A percentile compares a stretch with the other conserved stretches of the same genome.
phyloP scores from a whole-genome alignment of 2,113 vertebrate genomes.

The Chloroceryle aenea region DNA sequence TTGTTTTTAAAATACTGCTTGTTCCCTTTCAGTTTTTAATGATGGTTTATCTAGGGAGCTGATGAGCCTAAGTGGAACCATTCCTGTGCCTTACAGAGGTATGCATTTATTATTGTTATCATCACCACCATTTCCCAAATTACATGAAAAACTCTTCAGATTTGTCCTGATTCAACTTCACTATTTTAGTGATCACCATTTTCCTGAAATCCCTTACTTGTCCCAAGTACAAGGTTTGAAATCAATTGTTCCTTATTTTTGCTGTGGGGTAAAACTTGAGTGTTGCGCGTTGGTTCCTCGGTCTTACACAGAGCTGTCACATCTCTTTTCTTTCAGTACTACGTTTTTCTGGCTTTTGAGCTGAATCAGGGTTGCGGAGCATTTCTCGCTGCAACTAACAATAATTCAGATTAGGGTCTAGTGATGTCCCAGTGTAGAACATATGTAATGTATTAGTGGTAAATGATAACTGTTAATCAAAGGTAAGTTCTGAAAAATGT shows the following conservation, averaged over 20 bases:
- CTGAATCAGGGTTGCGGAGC: background rate
- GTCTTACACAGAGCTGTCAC: background rate
- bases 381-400: background rate
- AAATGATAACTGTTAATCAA: background rate
- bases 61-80: constrained; percentile 96
- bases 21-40: constrained; percentile 89
- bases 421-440: too few relatives aligned
- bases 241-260: background rate
- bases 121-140: background rate
- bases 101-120: background rate
- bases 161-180: background rate
- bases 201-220: background rate
- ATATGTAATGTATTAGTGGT: too few relatives aligned
- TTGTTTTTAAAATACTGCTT: background rate
- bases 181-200: accelerated
- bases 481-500: background rate
- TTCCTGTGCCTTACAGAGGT: constrained; percentile 97
- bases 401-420: too few relatives aligned
- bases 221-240: background rate
- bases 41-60: constrained; percentile 93
- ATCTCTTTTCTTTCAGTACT: background rate
- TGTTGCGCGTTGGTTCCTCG: background rate
- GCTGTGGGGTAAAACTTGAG: background rate
- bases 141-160: background rate
- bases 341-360: accelerated